A percentile compares a stretch with the other conserved stretches of the same genome.
Evolutionary conservation across 2,797 vertebrate genomes (phyloP).

Genomic region (Alectoris magna): DNA sequence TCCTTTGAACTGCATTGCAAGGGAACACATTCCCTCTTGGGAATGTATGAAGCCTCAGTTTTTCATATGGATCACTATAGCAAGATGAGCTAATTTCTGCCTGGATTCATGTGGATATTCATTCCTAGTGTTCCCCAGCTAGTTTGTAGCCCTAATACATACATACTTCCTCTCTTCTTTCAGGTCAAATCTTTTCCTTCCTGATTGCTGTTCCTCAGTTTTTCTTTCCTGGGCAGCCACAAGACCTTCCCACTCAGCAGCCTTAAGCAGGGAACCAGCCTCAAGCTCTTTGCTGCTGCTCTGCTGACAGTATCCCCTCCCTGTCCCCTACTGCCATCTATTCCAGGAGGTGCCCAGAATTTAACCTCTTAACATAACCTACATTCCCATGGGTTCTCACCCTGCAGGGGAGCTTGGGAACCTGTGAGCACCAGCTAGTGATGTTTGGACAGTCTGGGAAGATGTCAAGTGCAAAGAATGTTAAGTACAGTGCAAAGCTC

Average conservation of each 20-base stretch:
- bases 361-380: neutral
- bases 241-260: neutral
- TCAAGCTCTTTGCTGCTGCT: neutral
- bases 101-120: neutral
- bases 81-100: neutral
- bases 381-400: neutral
- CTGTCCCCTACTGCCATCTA: neutral
- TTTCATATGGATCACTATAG: neutral
- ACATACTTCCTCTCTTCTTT: neutral
- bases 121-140: neutral
- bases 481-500: slow-evolving; percentile 2
- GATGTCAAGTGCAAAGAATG: slow-evolving; percentile 25
- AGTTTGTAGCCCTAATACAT: neutral
- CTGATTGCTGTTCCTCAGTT: neutral
- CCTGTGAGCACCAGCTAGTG: neutral
- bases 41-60: neutral
- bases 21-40: neutral
- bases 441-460: neutral
- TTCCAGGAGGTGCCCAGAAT: neutral
- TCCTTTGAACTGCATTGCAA: neutral
- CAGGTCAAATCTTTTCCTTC: neutral
- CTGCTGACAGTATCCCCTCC: neutral
- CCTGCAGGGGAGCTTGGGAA: neutral
- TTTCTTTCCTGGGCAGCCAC: neutral
- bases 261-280: neutral